A percentile compares a stretch with the other conserved stretches of the same genome.
phyloP scores from a whole-genome alignment of 2,888 invertebrate genomes.

The Adelphocoris suturalis region DNA sequence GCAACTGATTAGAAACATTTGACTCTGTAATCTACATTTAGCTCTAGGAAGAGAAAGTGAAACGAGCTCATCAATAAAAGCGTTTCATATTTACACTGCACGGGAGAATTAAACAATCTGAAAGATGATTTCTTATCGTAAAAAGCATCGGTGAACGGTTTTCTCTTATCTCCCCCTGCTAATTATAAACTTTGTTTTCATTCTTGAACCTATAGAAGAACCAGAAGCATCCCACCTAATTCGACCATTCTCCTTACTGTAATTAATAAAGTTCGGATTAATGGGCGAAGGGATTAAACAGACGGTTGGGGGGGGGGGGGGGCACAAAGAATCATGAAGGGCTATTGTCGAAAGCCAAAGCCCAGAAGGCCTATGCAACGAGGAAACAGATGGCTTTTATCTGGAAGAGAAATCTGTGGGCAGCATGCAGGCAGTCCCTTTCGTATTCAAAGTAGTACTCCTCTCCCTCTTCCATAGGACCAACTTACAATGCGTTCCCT shows the following conservation, averaged over 20 bases:
- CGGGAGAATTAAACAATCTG: too few species aligned
- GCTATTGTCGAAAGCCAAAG: slow-evolving; percentile 1
- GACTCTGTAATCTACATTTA: too few species aligned
- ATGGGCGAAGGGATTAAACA: not conserved
- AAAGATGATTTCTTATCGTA: too few species aligned
- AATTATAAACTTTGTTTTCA: too few species aligned
- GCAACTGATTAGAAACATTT: too few species aligned
- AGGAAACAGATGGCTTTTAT: slow-evolving; percentile 18
- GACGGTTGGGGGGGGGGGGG: not conserved
- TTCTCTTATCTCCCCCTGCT: too few species aligned
- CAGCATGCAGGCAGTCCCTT: slow-evolving; percentile 31
- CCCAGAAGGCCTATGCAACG: slow-evolving; percentile 15
- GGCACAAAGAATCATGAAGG: not conserved
- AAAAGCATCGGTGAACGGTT: too few species aligned
- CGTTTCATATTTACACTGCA: too few species aligned
- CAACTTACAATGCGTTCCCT: not conserved
- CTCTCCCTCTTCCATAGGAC: not conserved
- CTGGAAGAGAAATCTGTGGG: not conserved
- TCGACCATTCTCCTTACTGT: not conserved
- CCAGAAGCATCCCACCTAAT: too few species aligned
- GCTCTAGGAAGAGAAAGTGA: too few species aligned
- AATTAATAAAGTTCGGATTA: slow-evolving; percentile 19
- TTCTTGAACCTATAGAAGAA: too few species aligned
- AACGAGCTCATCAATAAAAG: too few species aligned
- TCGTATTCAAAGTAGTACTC: slow-evolving; percentile 10